phyloP scores from a whole-genome alignment of 2,888 invertebrate genomes.

The Drosophila setosimentum region DNA sequence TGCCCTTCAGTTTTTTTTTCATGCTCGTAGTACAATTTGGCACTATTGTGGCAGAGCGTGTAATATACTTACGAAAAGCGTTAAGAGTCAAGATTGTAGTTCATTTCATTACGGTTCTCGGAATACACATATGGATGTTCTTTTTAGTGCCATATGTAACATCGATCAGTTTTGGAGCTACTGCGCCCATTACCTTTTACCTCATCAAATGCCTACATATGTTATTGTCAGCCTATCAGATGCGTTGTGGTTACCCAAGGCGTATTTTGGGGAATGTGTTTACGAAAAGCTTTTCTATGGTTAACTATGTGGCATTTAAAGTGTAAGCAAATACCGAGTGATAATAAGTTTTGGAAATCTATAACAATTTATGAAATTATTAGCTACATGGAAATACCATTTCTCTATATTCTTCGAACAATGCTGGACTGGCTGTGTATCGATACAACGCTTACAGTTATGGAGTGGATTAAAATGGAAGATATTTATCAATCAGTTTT shows the following conservation, averaged over 20 bases:
- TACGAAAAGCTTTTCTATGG: conserved; percentile 96
- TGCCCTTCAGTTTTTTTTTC: conserved; percentile 96
- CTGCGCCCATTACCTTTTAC: conserved; percentile 96
- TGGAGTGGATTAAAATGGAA: conserved; percentile 99
- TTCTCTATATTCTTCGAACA: conserved; percentile 97
- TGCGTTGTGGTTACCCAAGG: conserved; percentile 98
- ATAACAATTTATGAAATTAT: neutral
- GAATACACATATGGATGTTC: conserved; percentile 98
- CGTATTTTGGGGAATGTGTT: conserved; percentile 98
- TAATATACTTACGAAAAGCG: conserved; percentile 96
- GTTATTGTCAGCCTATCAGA: conserved; percentile 97
- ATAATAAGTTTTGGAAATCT: neutral
- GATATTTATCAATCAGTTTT: conserved; percentile 98
- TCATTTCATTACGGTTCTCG: conserved; percentile 94
- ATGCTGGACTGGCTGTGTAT: conserved; percentile 99
- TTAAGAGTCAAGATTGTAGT: conserved; percentile 95
- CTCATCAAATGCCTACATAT: conserved; percentile 98
- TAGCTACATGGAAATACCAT: conserved; percentile 95
- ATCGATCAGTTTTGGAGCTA: conserved; percentile 88
- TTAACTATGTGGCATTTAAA: conserved; percentile 96
- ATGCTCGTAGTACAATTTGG: conserved; percentile 97
- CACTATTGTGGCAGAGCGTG: conserved; percentile 97
- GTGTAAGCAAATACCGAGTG: conserved; percentile 87
- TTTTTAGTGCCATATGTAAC: conserved; percentile 96
- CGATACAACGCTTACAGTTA: conserved; percentile 97